These are phyloP conservation scores for Campaea margaritaria DNA, from an alignment of 2,888 invertebrate species.

Conservation along the genomic window DNA sequence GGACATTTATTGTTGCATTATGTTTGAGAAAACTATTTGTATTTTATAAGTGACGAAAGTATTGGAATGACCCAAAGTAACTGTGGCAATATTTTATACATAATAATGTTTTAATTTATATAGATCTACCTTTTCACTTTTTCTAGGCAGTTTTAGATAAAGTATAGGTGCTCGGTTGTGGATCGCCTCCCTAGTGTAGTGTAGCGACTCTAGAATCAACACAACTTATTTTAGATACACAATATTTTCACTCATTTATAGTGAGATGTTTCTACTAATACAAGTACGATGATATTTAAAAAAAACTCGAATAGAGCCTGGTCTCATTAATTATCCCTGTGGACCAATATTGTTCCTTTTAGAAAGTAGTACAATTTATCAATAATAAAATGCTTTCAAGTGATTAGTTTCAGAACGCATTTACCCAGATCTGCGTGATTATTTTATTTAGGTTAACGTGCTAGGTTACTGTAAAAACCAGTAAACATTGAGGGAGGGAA, in stretches of 20 bases:
- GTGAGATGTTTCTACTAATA: neutral
- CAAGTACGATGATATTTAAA: too few relatives aligned
- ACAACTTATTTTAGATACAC: neutral
- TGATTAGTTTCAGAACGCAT: neutral
- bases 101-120: too few relatives aligned
- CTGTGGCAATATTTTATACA: neutral
- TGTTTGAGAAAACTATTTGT: too few relatives aligned
- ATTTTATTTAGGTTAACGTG: too few relatives aligned
- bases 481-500: too few relatives aligned
- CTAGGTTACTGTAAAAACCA: too few relatives aligned
- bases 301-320: too few relatives aligned
- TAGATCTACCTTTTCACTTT: neutral
- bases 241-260: neutral
- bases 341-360: conserved; percentile 43
- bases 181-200: too few relatives aligned
- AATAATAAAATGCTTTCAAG: neutral
- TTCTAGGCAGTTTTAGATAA: neutral
- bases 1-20: too few relatives aligned
- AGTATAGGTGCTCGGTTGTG: neutral
- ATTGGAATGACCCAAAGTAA: neutral
- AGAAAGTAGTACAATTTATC: neutral
- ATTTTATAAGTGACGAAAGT: neutral
- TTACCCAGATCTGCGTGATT: neutral
- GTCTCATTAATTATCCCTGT: conserved; percentile 13
- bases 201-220: neutral